Conservation (phyloP, 2,888 invertebrate genomes). For the Leptogaster cylindrica region DNA sequence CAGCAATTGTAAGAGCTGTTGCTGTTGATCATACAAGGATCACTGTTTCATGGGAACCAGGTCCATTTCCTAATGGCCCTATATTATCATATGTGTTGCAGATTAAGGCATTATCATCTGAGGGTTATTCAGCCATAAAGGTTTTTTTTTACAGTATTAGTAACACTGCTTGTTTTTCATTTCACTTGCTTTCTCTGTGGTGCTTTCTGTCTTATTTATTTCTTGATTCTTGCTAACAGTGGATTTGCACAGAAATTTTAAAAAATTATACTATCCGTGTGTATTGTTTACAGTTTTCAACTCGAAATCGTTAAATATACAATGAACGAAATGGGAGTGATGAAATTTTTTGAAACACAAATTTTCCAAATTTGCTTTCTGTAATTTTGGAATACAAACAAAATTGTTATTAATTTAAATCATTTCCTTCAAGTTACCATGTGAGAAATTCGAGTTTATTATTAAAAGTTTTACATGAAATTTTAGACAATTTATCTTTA, state of each 20-base stretch:
- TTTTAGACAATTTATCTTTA: no score
- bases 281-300: no score
- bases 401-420: no score
- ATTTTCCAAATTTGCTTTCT: no score
- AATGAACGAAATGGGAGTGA: no score
- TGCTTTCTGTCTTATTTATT: slow-evolving; percentile 22
- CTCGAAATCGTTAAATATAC: no score
- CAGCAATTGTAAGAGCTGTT: slow-evolving; percentile 75
- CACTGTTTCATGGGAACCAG: slow-evolving; percentile 87
- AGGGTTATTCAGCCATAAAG: slow-evolving; percentile 70
- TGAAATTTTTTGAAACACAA: no score
- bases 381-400: no score
- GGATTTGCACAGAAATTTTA: neutral
- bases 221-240: neutral
- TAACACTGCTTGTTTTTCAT: slow-evolving; percentile 27
- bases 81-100: slow-evolving; percentile 83
- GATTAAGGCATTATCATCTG: slow-evolving; percentile 67
- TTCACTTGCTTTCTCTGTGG: neutral
- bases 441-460: no score
- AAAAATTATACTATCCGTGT: no score
- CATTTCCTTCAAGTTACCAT: no score
- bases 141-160: slow-evolving; percentile 58
- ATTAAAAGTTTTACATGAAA: no score
- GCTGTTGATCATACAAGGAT: slow-evolving; percentile 83
- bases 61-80: slow-evolving; percentile 85